phyloP scores from a whole-genome alignment of 2,113 vertebrate species.

The Paratilapia polleni region DNA sequence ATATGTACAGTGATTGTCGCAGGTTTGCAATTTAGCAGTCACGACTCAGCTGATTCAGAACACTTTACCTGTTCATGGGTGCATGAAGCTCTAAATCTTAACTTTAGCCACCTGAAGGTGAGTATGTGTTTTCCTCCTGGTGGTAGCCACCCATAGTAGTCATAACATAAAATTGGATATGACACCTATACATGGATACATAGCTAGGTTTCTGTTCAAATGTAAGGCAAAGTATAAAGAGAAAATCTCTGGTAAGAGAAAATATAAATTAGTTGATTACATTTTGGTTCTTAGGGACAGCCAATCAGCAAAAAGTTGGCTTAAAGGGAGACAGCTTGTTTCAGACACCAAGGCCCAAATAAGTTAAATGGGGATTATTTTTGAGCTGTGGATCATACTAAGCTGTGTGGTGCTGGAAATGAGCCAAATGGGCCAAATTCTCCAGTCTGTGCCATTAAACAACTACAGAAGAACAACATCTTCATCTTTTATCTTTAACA shows the following conservation, averaged over 20 bases:
- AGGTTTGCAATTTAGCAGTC: background rate
- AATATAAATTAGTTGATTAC: no score
- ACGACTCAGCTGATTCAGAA: background rate
- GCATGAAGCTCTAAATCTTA: background rate
- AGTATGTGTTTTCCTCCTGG: background rate
- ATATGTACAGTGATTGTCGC: no score
- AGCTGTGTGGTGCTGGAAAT: accelerated
- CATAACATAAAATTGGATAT: background rate
- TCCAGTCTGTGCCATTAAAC: background rate
- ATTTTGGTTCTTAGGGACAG: background rate
- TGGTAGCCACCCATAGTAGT: background rate
- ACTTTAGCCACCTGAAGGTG: background rate
- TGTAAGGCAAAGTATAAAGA: no score
- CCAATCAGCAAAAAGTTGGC: background rate
- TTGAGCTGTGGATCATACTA: background rate
- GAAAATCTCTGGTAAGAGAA: no score
- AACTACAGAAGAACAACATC: background rate
- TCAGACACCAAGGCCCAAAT: background rate
- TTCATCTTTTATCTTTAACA: background rate
- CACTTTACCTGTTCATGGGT: background rate
- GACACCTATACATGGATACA: no score
- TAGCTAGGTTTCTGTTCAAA: no score
- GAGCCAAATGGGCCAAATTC: background rate
- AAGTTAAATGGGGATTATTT: background rate
- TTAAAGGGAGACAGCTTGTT: background rate